Evolutionary conservation across 1,140 invertebrate species (phyloP).

Genomic region (Lordiphosa mommai): DNA sequence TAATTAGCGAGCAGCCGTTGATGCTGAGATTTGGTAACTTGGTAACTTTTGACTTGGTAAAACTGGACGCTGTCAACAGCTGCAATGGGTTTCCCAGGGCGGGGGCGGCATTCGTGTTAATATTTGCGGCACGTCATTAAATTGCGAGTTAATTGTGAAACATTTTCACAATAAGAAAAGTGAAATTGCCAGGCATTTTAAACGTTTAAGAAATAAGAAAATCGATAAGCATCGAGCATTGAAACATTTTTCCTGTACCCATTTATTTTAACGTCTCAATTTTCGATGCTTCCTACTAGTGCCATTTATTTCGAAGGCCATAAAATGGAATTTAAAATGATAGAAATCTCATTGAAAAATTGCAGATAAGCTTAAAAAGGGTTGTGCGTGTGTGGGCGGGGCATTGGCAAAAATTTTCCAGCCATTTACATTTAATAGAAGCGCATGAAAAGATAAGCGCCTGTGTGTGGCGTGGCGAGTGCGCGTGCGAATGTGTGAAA

Average conservation of each 20-base stretch:
- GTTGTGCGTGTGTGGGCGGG: conserved; percentile 43
- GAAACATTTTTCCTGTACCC: conserved; percentile 34
- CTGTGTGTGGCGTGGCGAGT: conserved; percentile 7
- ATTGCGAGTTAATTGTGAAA: conserved; percentile 63
- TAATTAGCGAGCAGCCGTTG: conserved; percentile 45
- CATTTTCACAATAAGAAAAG: conserved; percentile 49
- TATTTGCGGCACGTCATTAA: conserved; percentile 74
- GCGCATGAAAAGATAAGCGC: conserved; percentile 56
- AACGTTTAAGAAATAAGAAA: conserved; percentile 63
- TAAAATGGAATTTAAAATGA: conserved; percentile 76
- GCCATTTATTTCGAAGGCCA: conserved; percentile 52
- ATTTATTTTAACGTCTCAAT: conserved; percentile 64
- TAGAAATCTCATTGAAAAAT: conserved; percentile 66
- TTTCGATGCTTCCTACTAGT: conserved; percentile 2
- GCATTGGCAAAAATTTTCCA: conserved; percentile 55
- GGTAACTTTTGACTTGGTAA: conserved; percentile 11
- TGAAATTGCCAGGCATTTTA: conserved; percentile 46
- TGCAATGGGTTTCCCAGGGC: conserved; percentile 11
- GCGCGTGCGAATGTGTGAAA: conserved; percentile 47
- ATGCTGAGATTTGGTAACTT: conserved; percentile 14
- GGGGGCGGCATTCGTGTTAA: conserved; percentile 41
- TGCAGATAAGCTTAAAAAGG: conserved; percentile 59
- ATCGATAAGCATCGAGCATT: conserved; percentile 34
- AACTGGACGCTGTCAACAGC: conserved; percentile 66
- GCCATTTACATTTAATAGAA: conserved; percentile 71